A percentile compares a stretch with the other conserved stretches of the same genome.
phyloP scores from a whole-genome alignment of 2,797 vertebrate genomes.

The Karalla daura region DNA sequence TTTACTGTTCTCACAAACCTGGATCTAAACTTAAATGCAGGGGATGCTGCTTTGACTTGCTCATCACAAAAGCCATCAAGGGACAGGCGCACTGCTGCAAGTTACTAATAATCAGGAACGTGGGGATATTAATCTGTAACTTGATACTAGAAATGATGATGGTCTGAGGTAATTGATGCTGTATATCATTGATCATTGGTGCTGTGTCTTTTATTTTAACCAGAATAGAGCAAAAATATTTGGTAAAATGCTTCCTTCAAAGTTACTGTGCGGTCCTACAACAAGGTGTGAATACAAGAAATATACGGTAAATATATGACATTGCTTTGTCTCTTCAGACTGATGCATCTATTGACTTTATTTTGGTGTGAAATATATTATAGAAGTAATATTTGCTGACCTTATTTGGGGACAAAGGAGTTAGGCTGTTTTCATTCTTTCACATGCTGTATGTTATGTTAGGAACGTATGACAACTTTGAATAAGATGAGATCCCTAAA shows the following conservation, averaged over 20 bases:
- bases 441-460: no score
- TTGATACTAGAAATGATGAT: background rate
- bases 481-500: no score
- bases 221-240: background rate
- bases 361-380: background rate
- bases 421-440: no score
- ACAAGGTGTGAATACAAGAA: background rate
- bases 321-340: background rate
- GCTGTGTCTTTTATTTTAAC: no score
- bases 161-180: no score
- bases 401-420: no score
- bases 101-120: background rate
- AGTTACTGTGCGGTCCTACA: background rate
- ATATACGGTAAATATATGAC: background rate
- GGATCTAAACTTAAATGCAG: background rate
- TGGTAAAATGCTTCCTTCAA: background rate
- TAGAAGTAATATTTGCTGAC: background rate
- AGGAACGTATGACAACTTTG: no score
- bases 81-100: slow-evolving; percentile 13
- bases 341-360: background rate
- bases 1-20: slow-evolving; percentile 1
- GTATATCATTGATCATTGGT: no score
- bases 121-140: background rate
- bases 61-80: slow-evolving; percentile 12
- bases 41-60: background rate